Evolutionary conservation across 2,113 vertebrate genomes (phyloP), one percentile per base, ranked within the genome.

Genomic region (Burhinus bistriatus): DNA sequence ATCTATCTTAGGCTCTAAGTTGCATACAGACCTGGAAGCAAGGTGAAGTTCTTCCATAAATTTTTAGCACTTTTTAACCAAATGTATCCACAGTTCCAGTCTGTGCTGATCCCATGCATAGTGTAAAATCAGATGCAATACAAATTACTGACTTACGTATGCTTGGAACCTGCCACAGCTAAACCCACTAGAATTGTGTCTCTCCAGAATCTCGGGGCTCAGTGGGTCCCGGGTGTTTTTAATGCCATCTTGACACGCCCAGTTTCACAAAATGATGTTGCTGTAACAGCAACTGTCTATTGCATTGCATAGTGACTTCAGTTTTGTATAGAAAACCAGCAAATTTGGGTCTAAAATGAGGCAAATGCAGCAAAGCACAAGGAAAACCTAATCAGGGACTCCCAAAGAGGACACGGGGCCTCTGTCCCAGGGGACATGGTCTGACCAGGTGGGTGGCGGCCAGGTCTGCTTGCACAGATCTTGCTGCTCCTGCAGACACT

Each of bases 371-470:
- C 51, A n/a, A 12, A 51, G 29, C 49, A 57, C 18, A 55, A 51
- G 17, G 52, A 54, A 68, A 87, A 17, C 9, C 32, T 66, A 7
- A 27, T 20, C 26, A 52, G 25, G 22, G 26, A 25, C 47, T 76
- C 47, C 25, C 7, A 32, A 38, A 86, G 38, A 21, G 25, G 6
- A 9, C 26, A 3, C 1, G 1, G 25, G 16, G 14, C 6, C 25
- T 44, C 47, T 51, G 29, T 36, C 38, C 38, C 1, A 2, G 2
- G 11, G 62, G 8, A 83, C 16, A 14, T 10, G 0, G 0, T 49
- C 32, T 44, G 47, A 40, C 10, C n/a, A 20, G n/a, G 27, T 0
- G 3, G 29, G 8, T 66, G 36, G 34, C 61, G 51, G 54, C 36
- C 54, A 54, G 36, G 17, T 38, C 38, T 81, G 38, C 26, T 57